Base-by-base conservation (phyloP, 1,140 invertebrate genomes). In the Diuraphis noxia region DNA sequence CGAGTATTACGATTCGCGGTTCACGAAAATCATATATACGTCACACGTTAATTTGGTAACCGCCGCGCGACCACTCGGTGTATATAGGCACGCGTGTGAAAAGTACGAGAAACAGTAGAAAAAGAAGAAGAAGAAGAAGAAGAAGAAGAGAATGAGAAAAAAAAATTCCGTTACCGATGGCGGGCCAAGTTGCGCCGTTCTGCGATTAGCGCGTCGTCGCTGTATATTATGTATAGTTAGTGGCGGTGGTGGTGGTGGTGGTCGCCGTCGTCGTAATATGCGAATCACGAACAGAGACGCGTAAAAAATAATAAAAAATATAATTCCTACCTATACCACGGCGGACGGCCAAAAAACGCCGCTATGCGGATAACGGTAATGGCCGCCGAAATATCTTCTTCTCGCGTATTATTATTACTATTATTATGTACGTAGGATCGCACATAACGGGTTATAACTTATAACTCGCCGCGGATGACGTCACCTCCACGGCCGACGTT, bases 361-460 rank as follows among this genome's bases (percentile, higher is more conserved):
- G 84, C 84, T 86, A 86, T 21, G 43, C 43, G 84, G 84, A 86
- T 86, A 86, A 86, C 84, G 84, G 84, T 86, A 86, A 49, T 86
- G n/a, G 41, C 41, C 82, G 84, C 84, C 84, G 84, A 86, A 86
- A 86, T 86, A 86, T 86, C 84, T 86, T 85, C 82, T 43, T 86
- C 84, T 46, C 81, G 81, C 84, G 43, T 49, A 86, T 86, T 86
- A 86, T 86, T 49, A 49, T 49, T 21, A 38, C 41, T 85, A 40
- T 40, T 34, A n/a, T 17, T 46, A 43, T n/a, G n/a, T 49, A 86
- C 43, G 46, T 21, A n/a, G 40, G 10, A 43, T 84, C 81, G 34
- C 84, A 34, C 38, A 46, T 86, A 86, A 86, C 84, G 84, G 84
- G 84, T 86, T 86, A 85, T n/a, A 19, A 21, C n/a, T 86, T 86